phyloP scores from a whole-genome alignment of 2,113 vertebrate species.

The Myrmecophaga tridactyla region DNA sequence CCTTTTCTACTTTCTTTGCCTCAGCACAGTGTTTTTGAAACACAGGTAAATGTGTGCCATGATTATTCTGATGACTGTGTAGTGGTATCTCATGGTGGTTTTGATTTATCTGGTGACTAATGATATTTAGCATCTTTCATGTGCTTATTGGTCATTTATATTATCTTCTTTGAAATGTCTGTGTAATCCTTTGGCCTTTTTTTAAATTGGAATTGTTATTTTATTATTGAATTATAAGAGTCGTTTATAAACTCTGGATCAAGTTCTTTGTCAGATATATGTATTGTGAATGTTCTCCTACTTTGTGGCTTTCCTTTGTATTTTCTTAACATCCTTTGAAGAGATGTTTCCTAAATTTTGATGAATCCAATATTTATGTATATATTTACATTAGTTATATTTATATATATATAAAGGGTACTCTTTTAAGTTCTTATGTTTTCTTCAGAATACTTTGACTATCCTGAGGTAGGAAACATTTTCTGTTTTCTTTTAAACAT shows the following conservation, averaged over 20 bases:
- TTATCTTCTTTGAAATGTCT: slow-evolving; percentile 5
- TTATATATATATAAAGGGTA: too few species aligned
- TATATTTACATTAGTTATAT: too few species aligned
- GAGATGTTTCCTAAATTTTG: slow-evolving; percentile 10
- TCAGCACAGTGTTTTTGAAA: not conserved
- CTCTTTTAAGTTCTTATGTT: not conserved
- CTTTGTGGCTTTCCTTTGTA: not conserved
- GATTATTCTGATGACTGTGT: not conserved
- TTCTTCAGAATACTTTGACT: not conserved
- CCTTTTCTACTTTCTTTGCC: not conserved
- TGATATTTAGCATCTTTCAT: not conserved
- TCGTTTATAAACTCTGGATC: not conserved
- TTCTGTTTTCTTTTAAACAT: slow-evolving; percentile 24
- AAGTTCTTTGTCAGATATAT: not conserved
- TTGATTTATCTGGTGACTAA: not conserved
- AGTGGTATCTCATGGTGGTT: not conserved
- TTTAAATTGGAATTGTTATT: not conserved
- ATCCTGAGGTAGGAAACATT: not conserved
- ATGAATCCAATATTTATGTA: not conserved
- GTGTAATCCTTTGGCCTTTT: not conserved
- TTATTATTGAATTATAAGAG: not conserved
- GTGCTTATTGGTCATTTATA: not conserved
- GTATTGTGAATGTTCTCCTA: not conserved
- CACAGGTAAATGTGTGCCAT: not conserved
- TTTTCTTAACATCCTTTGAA: not conserved